phyloP scores from a whole-genome alignment of 1,140 invertebrate genomes.

The Microplitis demolitor region DNA sequence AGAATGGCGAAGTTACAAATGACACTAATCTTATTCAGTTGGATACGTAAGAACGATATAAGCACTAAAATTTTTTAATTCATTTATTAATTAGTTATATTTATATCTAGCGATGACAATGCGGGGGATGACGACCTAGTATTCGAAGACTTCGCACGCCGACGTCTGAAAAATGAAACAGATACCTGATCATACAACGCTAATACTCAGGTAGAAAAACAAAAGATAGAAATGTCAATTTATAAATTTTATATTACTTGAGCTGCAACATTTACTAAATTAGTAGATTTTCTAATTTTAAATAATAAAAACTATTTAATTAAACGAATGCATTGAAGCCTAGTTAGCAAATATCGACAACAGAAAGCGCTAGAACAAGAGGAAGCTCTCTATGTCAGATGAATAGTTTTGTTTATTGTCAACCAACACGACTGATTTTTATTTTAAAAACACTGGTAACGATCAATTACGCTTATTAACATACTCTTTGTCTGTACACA shows the following conservation, averaged over 20 bases:
- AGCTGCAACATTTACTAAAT: too few relatives aligned
- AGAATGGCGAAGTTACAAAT: constrained; percentile 61
- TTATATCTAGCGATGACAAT: constrained; percentile 58
- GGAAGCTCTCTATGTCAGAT: background rate
- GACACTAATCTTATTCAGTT: constrained; percentile 91
- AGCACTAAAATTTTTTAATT: background rate
- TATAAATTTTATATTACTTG: too few relatives aligned
- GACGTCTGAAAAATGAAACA: constrained; percentile 89
- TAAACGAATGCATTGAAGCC: background rate
- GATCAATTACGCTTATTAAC: constrained; percentile 26
- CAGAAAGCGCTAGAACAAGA: too few relatives aligned
- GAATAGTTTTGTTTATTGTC: background rate
- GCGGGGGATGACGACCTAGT: constrained; percentile 95
- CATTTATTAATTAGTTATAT: too few relatives aligned
- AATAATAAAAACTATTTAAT: too few relatives aligned
- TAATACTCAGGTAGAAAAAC: background rate
- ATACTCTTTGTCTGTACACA: constrained; percentile 17
- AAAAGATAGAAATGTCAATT: too few relatives aligned
- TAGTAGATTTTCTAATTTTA: too few relatives aligned
- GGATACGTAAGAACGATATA: constrained; percentile 71
- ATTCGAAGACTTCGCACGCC: constrained; percentile 98
- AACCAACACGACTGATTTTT: constrained; percentile 7
- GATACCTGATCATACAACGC: constrained; percentile 67
- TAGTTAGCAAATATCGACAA: background rate
- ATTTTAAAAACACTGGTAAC: constrained; percentile 2